Conservation (phyloP, 92 coral and sea anemone species). For the Siderastrea radians region DNA sequence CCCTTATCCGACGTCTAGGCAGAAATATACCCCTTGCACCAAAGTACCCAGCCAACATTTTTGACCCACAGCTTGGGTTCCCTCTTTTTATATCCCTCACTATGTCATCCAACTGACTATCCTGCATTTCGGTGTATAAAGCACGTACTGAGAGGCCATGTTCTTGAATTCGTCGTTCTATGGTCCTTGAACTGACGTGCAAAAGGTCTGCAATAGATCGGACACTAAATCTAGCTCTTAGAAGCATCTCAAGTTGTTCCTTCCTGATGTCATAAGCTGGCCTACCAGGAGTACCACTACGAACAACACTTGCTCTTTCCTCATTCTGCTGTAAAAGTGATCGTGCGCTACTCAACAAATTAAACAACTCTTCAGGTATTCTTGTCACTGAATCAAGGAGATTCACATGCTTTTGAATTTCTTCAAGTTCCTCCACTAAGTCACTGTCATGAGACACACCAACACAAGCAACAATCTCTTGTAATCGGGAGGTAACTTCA, state of each 20-base stretch:
- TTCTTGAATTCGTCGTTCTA: conserved; percentile 73
- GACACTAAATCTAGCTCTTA: conserved; percentile 36
- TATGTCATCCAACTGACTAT: conserved; percentile 58
- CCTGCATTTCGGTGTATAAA: conserved; percentile 56
- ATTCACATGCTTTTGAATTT: conserved; percentile 43
- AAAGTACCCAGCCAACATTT: conserved; percentile 70
- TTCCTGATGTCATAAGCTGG: conserved; percentile 48
- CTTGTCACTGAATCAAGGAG: conserved; percentile 55
- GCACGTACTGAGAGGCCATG: conserved; percentile 56
- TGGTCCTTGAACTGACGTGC: conserved; percentile 54
- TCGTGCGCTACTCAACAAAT: conserved; percentile 44
- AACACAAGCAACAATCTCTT: conserved; percentile 28
- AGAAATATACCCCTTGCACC: conserved; percentile 60
- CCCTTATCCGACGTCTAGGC: conserved; percentile 62
- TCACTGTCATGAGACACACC: conserved; percentile 12
- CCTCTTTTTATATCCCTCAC: conserved; percentile 41
- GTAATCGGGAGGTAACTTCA: conserved; percentile 20
- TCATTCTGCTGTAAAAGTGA: conserved; percentile 30
- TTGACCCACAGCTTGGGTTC: conserved; percentile 69
- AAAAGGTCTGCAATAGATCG: conserved; percentile 37
- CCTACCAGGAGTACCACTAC: conserved; percentile 61
- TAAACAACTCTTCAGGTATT: conserved; percentile 55
- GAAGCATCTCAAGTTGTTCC: conserved; percentile 53
- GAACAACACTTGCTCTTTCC: conserved; percentile 27
- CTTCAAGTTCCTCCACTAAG: conserved; percentile 55